Percentiles rank a stretch among this genome's conserved stretches.
phyloP scores from a whole-genome alignment of 2,888 invertebrate genomes.

The Digitonthophagus gazella region DNA sequence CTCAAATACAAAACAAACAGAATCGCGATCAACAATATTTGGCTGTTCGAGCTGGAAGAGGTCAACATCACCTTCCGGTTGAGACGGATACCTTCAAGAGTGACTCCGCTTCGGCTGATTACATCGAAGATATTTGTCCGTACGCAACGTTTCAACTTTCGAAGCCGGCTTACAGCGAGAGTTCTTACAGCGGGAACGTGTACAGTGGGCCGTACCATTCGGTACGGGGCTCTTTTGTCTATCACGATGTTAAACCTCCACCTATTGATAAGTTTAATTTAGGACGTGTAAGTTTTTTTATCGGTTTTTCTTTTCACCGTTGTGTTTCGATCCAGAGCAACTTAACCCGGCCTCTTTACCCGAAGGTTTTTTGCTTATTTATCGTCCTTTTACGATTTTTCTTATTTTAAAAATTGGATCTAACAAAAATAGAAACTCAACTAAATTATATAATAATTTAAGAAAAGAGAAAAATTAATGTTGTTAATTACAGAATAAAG shows the following conservation, averaged over 20 bases:
- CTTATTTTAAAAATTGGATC: too few relatives aligned
- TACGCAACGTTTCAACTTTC: slow-evolving; percentile 90
- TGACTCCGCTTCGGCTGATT: slow-evolving; percentile 60
- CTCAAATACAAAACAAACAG: slow-evolving; percentile 77
- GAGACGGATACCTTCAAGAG: slow-evolving; percentile 56
- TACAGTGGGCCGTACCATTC: slow-evolving; percentile 86
- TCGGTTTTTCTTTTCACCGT: slow-evolving; percentile 12
- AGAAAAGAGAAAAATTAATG: slow-evolving; percentile 21
- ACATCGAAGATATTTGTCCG: slow-evolving; percentile 90
- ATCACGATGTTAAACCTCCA: slow-evolving; percentile 80
- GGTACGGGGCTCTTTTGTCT: slow-evolving; percentile 82
- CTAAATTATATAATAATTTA: not conserved
- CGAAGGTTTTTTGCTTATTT: slow-evolving; percentile 20
- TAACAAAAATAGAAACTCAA: too few relatives aligned
- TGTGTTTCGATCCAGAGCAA: slow-evolving; percentile 5
- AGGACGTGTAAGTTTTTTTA: slow-evolving; percentile 60
- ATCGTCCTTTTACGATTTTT: slow-evolving; percentile 5
- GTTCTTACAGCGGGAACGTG: slow-evolving; percentile 85
- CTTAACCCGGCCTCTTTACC: not conserved
- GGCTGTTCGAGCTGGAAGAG: slow-evolving; percentile 57
- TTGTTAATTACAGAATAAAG: slow-evolving; percentile 61
- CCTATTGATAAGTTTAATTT: slow-evolving; percentile 74
- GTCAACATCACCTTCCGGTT: slow-evolving; percentile 51
- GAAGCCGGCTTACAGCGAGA: slow-evolving; percentile 79
- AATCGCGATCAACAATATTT: slow-evolving; percentile 77